Conservation (phyloP, 2,113 vertebrate genomes). For the Tragulus kanchil region DNA sequence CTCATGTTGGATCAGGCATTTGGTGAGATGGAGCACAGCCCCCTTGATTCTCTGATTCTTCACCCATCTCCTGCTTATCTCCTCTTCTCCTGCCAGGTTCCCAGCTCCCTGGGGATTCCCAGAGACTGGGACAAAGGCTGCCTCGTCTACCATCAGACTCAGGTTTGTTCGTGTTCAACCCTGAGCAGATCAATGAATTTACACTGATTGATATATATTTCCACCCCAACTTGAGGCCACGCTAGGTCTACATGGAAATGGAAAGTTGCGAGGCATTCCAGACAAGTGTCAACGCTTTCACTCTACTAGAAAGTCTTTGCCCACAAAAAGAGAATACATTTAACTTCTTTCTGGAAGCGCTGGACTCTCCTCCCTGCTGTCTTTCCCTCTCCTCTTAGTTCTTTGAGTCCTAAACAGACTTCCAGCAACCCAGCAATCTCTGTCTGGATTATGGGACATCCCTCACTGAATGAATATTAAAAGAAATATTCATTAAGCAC, state of each 20-base stretch:
- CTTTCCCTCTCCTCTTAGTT: neutral
- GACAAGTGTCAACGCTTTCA: neutral
- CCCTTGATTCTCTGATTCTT: neutral
- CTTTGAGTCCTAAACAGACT: neutral
- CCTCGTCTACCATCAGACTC: neutral
- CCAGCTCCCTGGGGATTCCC: neutral
- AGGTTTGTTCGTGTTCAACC: neutral
- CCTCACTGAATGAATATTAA: constrained; percentile 58
- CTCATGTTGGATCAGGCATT: neutral
- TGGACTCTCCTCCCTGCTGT: neutral
- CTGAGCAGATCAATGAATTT: neutral
- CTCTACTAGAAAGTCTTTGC: neutral
- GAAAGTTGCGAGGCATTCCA: neutral
- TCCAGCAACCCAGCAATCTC: neutral
- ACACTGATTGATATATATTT: neutral
- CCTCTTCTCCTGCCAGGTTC: neutral
- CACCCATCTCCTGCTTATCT: neutral
- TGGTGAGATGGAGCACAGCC: neutral
- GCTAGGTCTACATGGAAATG: neutral
- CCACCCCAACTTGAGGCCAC: neutral
- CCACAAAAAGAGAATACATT: neutral
- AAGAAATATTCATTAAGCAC: constrained; percentile 56
- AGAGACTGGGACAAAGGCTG: neutral
- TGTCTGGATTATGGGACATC: neutral
- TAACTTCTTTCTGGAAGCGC: neutral